These are phyloP conservation scores for Zophobas atratus DNA, from an alignment of 1,140 invertebrate genomes.

Conservation along the genomic window DNA sequence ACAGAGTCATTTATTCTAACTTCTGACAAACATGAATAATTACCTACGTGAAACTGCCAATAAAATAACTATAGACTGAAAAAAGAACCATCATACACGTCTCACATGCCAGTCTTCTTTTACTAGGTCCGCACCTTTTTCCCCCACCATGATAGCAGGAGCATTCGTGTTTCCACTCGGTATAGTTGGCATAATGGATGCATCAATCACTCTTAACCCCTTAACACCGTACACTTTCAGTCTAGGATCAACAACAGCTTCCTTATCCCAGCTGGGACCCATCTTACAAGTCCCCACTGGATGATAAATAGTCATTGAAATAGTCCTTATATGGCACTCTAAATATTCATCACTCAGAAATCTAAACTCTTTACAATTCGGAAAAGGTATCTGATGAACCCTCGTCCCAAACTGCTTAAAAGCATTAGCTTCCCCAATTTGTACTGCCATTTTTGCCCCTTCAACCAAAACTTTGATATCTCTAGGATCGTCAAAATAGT, in stretches of 20 bases:
- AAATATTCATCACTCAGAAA: constrained; percentile 86
- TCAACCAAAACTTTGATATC: constrained; percentile 86
- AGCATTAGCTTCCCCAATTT: constrained; percentile 80
- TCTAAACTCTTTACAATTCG: constrained; percentile 82
- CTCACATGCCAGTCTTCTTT: constrained; percentile 68
- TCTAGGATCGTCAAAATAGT: constrained; percentile 85
- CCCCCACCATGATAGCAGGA: constrained; percentile 67
- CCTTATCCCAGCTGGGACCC: constrained; percentile 82
- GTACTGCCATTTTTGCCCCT: constrained; percentile 83
- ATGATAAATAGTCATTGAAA: constrained; percentile 91
- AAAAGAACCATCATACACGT: too few relatives aligned
- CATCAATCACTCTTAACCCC: constrained; percentile 88
- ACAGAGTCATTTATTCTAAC: too few relatives aligned
- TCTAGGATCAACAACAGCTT: constrained; percentile 87
- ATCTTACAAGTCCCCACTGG: constrained; percentile 88
- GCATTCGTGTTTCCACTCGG: constrained; percentile 69
- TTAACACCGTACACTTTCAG: constrained; percentile 84
- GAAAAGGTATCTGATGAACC: constrained; percentile 80
- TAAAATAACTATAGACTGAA: too few relatives aligned
- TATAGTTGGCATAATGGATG: constrained; percentile 92
- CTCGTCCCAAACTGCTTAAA: constrained; percentile 87
- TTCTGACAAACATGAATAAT: too few relatives aligned
- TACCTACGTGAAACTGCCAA: too few relatives aligned
- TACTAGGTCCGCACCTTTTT: constrained; percentile 68
- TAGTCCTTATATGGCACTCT: constrained; percentile 88